phyloP scores from a whole-genome alignment of 2,113 vertebrate species.

The Nothobranchius furzeri region DNA sequence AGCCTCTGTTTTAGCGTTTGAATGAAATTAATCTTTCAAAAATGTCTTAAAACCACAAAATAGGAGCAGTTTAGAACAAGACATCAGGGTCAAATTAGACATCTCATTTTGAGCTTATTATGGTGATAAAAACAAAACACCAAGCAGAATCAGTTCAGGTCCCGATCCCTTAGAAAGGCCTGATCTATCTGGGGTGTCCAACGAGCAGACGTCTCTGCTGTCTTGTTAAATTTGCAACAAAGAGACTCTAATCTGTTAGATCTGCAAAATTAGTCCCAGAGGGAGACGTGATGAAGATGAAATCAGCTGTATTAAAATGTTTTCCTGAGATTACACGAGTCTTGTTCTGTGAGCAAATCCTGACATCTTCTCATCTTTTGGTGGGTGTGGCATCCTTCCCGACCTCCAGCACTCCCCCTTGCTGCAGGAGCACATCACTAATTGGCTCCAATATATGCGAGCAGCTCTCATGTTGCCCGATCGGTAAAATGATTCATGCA shows the following conservation, averaged over 20 bases:
- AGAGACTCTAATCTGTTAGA: conserved; percentile 64
- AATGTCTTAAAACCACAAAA: conserved; percentile 1
- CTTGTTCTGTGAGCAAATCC: conserved; percentile 43
- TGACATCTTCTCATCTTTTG: conserved; percentile 32
- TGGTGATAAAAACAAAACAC: too few species aligned
- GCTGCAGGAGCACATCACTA: conserved; percentile 21
- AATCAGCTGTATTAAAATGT: conserved; percentile 74
- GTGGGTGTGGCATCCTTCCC: conserved; percentile 7
- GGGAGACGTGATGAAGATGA: conserved; percentile 34
- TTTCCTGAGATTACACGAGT: conserved; percentile 62
- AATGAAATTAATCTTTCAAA: conserved; percentile 21
- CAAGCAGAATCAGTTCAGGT: conserved; percentile 19
- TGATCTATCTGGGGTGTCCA: conserved; percentile 12
- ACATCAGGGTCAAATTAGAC: conserved; percentile 16
- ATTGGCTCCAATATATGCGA: conserved; percentile 21
- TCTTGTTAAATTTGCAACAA: conserved; percentile 53
- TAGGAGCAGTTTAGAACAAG: conserved; percentile 10
- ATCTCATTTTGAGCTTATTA: background rate
- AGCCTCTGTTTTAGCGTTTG: too few species aligned
- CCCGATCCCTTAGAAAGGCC: conserved; percentile 41
- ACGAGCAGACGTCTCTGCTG: conserved; percentile 30
- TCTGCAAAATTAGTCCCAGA: conserved; percentile 58
- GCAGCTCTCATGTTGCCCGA: background rate
- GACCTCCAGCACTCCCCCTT: conserved; percentile 35
- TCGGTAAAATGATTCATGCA: conserved; percentile 9